Percentiles rank a stretch among this genome's conserved stretches.
Evolutionary conservation across 2,797 vertebrate species (phyloP).

Genomic region (Apodemus agrarius): DNA sequence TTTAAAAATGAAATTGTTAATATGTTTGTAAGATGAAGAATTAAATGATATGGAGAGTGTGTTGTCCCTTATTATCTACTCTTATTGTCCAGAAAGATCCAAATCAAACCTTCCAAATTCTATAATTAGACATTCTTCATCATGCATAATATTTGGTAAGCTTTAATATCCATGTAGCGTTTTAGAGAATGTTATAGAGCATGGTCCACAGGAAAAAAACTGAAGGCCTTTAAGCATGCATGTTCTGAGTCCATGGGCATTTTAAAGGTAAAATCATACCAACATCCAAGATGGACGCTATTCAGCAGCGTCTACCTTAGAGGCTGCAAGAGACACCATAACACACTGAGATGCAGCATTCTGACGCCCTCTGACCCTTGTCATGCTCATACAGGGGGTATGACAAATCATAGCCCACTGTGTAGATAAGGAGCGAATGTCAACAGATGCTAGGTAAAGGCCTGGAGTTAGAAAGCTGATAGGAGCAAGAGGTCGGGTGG

Average conservation of each 20-base stretch:
- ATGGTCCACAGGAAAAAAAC: neutral
- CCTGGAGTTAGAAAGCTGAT: neutral
- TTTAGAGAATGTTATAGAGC: no score
- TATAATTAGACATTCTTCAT: neutral
- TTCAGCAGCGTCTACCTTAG: neutral
- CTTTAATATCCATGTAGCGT: neutral
- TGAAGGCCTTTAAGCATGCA: neutral
- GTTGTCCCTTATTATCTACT: neutral
- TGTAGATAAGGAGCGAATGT: neutral
- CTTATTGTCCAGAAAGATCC: neutral
- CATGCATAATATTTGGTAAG: neutral
- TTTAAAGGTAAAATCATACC: neutral
- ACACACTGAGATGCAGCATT: neutral
- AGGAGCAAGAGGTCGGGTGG: neutral
- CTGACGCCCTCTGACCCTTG: neutral
- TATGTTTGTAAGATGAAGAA: neutral
- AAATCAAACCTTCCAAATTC: neutral
- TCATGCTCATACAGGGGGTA: neutral
- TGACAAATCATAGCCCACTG: neutral
- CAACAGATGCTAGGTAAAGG: neutral
- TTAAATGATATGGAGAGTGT: neutral
- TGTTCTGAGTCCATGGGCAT: neutral
- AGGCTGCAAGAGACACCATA: neutral
- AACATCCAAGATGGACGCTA: rapidly evolving
- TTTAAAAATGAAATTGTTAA: neutral